Conservation (phyloP, 2,113 vertebrate species). For the Nansenia antarctica region DNA sequence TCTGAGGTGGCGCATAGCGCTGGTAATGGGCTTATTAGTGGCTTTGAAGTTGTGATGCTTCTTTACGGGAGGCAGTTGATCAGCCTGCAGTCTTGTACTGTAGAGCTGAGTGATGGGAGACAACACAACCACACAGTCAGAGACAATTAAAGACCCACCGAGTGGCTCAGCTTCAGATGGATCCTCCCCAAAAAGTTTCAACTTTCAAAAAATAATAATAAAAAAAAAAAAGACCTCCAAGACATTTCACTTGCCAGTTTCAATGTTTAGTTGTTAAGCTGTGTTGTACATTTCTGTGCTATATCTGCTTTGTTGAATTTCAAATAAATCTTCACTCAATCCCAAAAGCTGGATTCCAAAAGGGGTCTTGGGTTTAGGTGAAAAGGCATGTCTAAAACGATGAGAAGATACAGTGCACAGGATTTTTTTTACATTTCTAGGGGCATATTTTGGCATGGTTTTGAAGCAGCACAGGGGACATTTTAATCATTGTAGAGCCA, state of each 20-base stretch:
- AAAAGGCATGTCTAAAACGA: not conserved
- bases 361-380: not conserved
- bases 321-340: not conserved
- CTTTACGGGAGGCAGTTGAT: slow-evolving; percentile 47
- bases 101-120: slow-evolving; percentile 34
- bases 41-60: slow-evolving; percentile 51
- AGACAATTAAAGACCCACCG: slow-evolving; percentile 26
- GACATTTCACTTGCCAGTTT: not conserved
- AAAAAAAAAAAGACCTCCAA: not conserved
- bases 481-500: no score
- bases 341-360: not conserved
- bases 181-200: not conserved
- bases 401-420: not conserved
- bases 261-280: not conserved
- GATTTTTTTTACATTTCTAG: no score
- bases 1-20: slow-evolving; percentile 34
- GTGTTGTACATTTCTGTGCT: not conserved
- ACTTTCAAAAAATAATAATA: no score
- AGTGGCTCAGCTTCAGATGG: not conserved
- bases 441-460: no score
- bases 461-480: no score
- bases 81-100: slow-evolving; percentile 31
- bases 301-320: not conserved
- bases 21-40: slow-evolving; percentile 61
- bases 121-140: slow-evolving; percentile 18